Percentiles rank a stretch among this genome's conserved stretches.
phyloP scores from a whole-genome alignment of 2,113 vertebrate species.

The Passerina amoena region DNA sequence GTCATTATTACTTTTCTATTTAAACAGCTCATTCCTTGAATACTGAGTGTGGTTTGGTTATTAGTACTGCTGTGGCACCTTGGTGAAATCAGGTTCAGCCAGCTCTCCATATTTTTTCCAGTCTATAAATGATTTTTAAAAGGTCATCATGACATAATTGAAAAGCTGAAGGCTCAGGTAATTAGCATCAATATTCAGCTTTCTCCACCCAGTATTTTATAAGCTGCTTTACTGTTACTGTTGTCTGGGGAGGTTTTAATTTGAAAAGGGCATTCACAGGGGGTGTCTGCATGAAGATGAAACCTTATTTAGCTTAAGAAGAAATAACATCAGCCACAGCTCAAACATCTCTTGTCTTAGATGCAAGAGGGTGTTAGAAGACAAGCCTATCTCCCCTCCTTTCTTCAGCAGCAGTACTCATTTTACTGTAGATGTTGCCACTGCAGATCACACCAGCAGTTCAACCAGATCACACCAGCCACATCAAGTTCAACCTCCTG shows the following conservation, averaged over 20 bases:
- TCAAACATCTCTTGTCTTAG: not conserved
- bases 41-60: not conserved
- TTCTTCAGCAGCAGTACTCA: not conserved
- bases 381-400: not conserved
- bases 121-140: slow-evolving; percentile 16
- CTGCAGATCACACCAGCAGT: not conserved
- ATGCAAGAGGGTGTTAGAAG: not conserved
- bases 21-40: not conserved
- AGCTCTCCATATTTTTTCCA: not conserved
- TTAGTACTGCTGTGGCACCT: not conserved
- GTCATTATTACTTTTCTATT: slow-evolving; percentile 2
- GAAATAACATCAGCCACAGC: not conserved
- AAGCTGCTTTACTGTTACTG: not conserved
- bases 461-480: not conserved
- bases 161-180: slow-evolving; percentile 3
- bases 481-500: not conserved
- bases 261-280: not conserved
- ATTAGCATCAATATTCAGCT: not conserved
- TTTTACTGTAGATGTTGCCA: not conserved
- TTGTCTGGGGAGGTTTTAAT: slow-evolving; percentile 3
- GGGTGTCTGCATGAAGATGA: not conserved
- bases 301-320: not conserved
- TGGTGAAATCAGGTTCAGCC: not conserved
- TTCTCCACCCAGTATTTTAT: not conserved
- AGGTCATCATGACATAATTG: slow-evolving; percentile 11